Percentiles rank a stretch among this genome's conserved stretches.
These are phyloP conservation scores for Junonia oenone DNA, from an alignment of 2,888 invertebrate genomes.

Conservation along the genomic window DNA sequence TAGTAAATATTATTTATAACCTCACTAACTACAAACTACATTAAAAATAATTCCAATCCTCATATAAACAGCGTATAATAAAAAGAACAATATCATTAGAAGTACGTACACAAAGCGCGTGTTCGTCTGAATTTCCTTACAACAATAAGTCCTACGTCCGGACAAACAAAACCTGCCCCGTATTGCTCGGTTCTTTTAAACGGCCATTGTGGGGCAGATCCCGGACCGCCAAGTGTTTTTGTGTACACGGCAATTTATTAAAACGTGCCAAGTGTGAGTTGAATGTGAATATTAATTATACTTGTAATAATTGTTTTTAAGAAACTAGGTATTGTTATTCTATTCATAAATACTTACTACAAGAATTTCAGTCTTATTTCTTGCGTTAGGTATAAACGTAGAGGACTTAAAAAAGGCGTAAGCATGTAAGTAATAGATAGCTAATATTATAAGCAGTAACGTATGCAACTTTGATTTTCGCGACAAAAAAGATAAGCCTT, in stretches of 20 bases:
- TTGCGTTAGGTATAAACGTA: too few species aligned
- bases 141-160: conserved; percentile 20
- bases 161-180: conserved; percentile 29
- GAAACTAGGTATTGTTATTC: neutral
- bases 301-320: neutral
- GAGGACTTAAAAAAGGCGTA: too few species aligned
- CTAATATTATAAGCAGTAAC: too few species aligned
- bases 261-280: conserved; percentile 1
- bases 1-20: too few species aligned
- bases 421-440: too few species aligned
- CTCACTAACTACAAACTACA: too few species aligned
- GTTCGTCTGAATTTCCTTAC: neutral
- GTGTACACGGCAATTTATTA: conserved; percentile 22
- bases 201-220: conserved; percentile 13
- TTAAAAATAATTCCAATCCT: too few species aligned
- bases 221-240: conserved; percentile 19
- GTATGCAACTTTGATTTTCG: too few species aligned
- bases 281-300: neutral
- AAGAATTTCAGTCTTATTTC: too few species aligned
- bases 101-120: neutral
- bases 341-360: too few species aligned
- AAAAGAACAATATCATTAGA: neutral
- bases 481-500: too few species aligned
- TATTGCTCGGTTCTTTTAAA: conserved; percentile 29
- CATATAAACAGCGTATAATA: neutral